Evolutionary conservation across 2,797 vertebrate species (phyloP), one percentile per base, ranked within the genome.

Genomic region (Chelonia mydas): DNA sequence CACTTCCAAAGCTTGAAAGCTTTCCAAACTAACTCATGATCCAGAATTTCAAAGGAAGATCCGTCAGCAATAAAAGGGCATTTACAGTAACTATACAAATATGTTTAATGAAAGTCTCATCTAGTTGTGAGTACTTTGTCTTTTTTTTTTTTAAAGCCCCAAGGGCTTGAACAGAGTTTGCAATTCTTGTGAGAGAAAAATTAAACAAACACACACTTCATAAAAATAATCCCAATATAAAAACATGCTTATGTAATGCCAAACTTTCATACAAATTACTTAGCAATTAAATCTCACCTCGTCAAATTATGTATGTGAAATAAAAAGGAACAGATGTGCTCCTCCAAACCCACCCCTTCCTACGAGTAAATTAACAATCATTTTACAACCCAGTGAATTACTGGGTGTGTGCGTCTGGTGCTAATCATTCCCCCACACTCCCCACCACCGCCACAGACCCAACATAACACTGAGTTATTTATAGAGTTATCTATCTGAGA

Each of bases 401-500:
- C 85, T 68, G 79, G 95, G 93, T 53, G 61, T 72, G 95, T 31
- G 1, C 83, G 95, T 91, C 83, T 2, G 6, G 89, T 1, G 17
- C 94, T 88, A 85, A 96, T 92, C 92, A 76, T 88, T 25, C 53
- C 2, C 54, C 2, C 65, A 74, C 79, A 8, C 77, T 41, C 3
- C 81, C 31, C 37, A 11, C 7, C 72, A 33, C 33, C 19, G 21
- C 57, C 47, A n/a, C 65, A n/a, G 88, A 93, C 85, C 33, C 83
- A 74, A 72, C 83, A 76, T 50, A 95, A 90, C 19, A 92, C 91
- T 0, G 4, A 83, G 89, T 96, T 93, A 89, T 97, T 97, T 98
- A 98, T 97, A 98, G 96, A 98, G 98, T 97, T 97, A 92, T 98
- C 97, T 93, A 95, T 72, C 97, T 84, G 92, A 90, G 94, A 95